These are phyloP conservation scores for Clostera curtula DNA, from an alignment of 2,888 invertebrate genomes.

Conservation along the genomic window DNA sequence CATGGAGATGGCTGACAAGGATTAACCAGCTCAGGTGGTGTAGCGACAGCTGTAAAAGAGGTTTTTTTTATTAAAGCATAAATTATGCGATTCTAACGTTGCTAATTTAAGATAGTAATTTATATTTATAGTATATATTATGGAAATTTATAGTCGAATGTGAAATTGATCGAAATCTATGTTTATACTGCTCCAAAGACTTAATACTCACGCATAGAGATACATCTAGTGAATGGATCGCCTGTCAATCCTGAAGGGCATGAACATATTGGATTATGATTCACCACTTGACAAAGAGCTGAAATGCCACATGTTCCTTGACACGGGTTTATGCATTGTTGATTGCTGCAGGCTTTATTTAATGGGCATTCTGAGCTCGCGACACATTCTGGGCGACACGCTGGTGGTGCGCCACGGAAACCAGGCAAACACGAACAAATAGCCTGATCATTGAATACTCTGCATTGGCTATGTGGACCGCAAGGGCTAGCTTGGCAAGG, in stretches of 20 bases:
- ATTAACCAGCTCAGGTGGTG: conserved; percentile 50
- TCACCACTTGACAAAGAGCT: conserved; percentile 83
- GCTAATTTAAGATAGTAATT: too few relatives aligned
- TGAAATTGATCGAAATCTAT: too few relatives aligned
- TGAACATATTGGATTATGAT: conserved; percentile 83
- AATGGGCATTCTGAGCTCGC: conserved; percentile 82
- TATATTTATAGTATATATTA: too few relatives aligned
- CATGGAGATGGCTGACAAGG: conserved; percentile 86
- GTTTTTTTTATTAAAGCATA: too few relatives aligned
- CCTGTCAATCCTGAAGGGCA: conserved; percentile 79
- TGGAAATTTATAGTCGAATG: too few relatives aligned
- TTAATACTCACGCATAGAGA: conserved; percentile 59
- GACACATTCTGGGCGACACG: conserved; percentile 83
- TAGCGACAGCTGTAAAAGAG: conserved; percentile 37
- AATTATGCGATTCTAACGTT: too few relatives aligned
- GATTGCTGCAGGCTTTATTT: conserved; percentile 81
- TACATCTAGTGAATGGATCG: conserved; percentile 79
- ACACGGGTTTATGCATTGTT: conserved; percentile 83
- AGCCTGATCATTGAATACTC: conserved; percentile 76
- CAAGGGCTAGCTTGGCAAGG: conserved; percentile 79
- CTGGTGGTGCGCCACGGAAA: conserved; percentile 79
- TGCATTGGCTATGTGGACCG: conserved; percentile 78
- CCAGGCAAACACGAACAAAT: conserved; percentile 80
- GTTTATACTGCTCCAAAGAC: too few relatives aligned
- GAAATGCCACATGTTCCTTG: conserved; percentile 85